Conservation (phyloP, 2,888 invertebrate species). For the Dorcus hopei region DNA sequence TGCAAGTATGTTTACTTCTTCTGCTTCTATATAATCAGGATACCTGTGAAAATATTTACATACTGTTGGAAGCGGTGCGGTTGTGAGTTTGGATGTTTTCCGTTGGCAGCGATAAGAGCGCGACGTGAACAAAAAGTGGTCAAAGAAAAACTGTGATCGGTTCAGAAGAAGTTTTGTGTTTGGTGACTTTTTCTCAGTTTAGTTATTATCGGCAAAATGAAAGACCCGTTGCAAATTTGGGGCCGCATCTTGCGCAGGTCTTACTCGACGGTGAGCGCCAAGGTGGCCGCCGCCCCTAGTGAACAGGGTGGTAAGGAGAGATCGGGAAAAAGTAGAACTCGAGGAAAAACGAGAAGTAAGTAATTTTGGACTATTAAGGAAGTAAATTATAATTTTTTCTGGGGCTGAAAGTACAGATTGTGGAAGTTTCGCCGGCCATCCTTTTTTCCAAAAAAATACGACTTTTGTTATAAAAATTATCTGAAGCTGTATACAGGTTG, state of each 20-base stretch:
- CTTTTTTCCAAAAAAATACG: too few species aligned
- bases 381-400: not conserved
- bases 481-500: too few species aligned
- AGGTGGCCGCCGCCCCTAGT: not conserved
- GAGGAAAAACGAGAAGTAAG: not conserved
- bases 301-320: not conserved
- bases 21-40: not conserved
- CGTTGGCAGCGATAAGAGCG: too few species aligned
- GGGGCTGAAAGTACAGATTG: too few species aligned
- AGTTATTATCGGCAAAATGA: constrained; percentile 32
- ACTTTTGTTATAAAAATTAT: too few species aligned
- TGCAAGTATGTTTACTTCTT: constrained; percentile 9
- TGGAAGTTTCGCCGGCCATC: too few species aligned
- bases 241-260: constrained; percentile 36
- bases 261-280: constrained; percentile 36
- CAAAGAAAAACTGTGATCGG: too few species aligned
- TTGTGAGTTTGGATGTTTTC: too few species aligned
- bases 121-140: too few species aligned
- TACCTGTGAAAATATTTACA: not conserved
- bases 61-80: not conserved
- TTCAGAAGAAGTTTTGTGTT: too few species aligned
- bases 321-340: not conserved
- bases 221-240: constrained; percentile 38
- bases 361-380: not conserved
- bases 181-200: too few species aligned